Percentiles rank a stretch among this genome's conserved stretches.
Evolutionary conservation across 2,797 vertebrate species (phyloP).

Genomic region (Dryobates pubescens): DNA sequence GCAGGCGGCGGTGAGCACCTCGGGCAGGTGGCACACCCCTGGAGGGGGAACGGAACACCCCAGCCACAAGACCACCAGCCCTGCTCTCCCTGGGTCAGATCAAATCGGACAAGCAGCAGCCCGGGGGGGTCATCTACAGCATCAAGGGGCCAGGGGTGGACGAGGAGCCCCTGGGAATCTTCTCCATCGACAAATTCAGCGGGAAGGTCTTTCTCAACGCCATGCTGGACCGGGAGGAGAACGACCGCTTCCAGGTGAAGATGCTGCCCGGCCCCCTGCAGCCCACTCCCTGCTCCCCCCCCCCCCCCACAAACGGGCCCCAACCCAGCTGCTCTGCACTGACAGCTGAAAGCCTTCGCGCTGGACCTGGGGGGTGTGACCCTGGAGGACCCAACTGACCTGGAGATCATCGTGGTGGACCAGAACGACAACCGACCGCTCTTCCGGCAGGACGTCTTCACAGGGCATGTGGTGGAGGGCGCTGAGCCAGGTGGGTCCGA

Average conservation of each 20-base stretch:
- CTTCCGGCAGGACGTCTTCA: conserved; percentile 84
- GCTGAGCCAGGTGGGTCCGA: conserved; percentile 86
- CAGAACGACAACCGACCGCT: conserved; percentile 95
- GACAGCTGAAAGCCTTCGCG: conserved; percentile 92
- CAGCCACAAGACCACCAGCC: not conserved
- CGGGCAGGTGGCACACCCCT: not conserved
- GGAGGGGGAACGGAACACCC: not conserved
- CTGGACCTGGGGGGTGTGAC: conserved; percentile 89
- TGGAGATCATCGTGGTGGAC: conserved; percentile 96
- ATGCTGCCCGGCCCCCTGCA: fast-evolving
- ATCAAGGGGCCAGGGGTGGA: conserved; percentile 95
- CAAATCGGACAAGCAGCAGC: conserved; percentile 94
- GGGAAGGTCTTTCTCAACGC: conserved; percentile 90
- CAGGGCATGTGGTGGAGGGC: conserved; percentile 85
- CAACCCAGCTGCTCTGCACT: fast-evolving
- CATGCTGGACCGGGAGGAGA: conserved; percentile 91
- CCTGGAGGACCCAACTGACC: conserved; percentile 93
- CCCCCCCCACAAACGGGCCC: fast-evolving
- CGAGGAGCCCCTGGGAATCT: conserved; percentile 90
- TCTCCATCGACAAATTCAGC: conserved; percentile 92
- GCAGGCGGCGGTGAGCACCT: fast-evolving
- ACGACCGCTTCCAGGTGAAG: conserved; percentile 88
- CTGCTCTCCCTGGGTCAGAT: conserved; percentile 78
- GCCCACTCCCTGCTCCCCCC: not conserved
- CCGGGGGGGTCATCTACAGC: conserved; percentile 92